Base-by-base conservation (phyloP, 2,888 invertebrate species). In the Heliconius hortense region DNA sequence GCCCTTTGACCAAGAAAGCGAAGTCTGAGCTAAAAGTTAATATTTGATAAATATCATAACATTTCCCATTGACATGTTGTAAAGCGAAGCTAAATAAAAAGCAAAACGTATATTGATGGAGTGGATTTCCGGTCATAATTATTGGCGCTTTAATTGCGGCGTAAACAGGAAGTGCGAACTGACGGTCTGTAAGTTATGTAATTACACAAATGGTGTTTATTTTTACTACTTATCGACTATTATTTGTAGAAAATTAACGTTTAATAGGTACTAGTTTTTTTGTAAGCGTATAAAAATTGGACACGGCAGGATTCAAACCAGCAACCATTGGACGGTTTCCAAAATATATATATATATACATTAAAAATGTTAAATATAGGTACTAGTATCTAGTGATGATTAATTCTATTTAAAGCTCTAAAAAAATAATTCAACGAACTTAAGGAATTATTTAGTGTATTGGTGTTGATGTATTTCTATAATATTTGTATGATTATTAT, bases 81-180 rank as follows among this genome's bases (percentile, higher is more conserved):
- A 69, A 56, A 66, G 39, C n/a, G 26, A 62, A 3, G 39, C 43
- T 48, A 62, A 43, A 71, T 62, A 39, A 60, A 60, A 26, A 60
- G 43, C 60, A 60, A 21, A 71, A 59, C 26, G 59, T 56, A 69
- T 39, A 66, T 69, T 35, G 69, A 56, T n/a, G n/a, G n/a, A 15
- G 43, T 62, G 59, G 71, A 71, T 39, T 60, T 71, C 71, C 71
- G 71, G 24, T 71, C 26, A 26, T 71, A 71, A 31, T 69, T 69
- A 69, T 56, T 31, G 56, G 69, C 24, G 53, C 31, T 69, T 71
- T 60, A 70, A 60, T 70, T 70, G 70, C 26, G 70, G 26, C 26
- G 56, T 69, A 59, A 71, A 71, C 60, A 71, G 71, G 71, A 71
- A 71, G 60, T 60, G 43, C 59, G 59, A 71, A 26, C 71, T 71